Conservation (phyloP, 1,140 invertebrate genomes). For the Limonius californicus region DNA sequence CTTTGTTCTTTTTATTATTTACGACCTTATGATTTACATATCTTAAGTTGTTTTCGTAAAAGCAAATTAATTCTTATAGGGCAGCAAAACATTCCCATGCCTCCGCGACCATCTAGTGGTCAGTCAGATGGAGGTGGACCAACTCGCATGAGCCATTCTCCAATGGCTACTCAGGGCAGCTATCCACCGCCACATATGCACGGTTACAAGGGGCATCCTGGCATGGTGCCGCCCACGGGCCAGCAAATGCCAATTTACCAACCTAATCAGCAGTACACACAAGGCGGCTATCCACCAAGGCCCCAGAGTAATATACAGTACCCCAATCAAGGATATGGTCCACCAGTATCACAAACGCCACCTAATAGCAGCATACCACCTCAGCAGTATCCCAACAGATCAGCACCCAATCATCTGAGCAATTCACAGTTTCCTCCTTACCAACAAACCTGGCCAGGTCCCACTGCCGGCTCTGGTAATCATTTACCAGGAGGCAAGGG, state of each 20-base stretch:
- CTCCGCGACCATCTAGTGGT: constrained; percentile 84
- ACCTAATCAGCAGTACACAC: constrained; percentile 54
- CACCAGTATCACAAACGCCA: constrained; percentile 37
- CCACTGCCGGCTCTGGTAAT: constrained; percentile 28
- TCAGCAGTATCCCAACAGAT: constrained; percentile 50
- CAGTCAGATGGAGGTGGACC: constrained; percentile 76
- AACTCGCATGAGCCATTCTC: constrained; percentile 68
- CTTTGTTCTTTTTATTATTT: no score
- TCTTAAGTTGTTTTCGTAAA: neutral
- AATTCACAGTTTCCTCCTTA: constrained; percentile 52
- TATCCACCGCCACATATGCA: constrained; percentile 64
- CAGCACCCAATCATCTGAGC: constrained; percentile 53
- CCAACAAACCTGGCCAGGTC: constrained; percentile 46
- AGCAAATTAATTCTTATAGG: constrained; percentile 53
- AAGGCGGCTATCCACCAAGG: constrained; percentile 54
- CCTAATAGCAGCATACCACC: constrained; percentile 47
- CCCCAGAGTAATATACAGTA: constrained; percentile 50
- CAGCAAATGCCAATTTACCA: constrained; percentile 54
- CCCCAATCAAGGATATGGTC: constrained; percentile 51
- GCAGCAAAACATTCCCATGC: constrained; percentile 88
- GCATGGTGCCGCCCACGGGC: constrained; percentile 52
- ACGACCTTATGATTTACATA: neutral
- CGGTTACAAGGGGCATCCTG: constrained; percentile 45
- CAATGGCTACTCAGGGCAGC: constrained; percentile 67
- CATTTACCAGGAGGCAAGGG: constrained; percentile 29